Percentiles rank a stretch among this genome's conserved stretches.
Conservation (phyloP, 2,888 invertebrate species). For the Parthenolecanium corni region DNA sequence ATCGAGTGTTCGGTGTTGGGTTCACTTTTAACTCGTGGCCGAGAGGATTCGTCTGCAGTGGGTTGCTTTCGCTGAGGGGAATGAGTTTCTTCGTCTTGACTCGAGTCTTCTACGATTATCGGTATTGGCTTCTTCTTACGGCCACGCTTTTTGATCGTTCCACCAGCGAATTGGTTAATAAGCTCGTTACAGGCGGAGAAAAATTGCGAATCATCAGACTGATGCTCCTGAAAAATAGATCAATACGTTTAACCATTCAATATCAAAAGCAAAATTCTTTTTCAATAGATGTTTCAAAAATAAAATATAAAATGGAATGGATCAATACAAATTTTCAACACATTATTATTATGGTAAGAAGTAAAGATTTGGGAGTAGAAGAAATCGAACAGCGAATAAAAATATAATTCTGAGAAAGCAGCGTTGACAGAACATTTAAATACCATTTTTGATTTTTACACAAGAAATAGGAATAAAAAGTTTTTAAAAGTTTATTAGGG, state of each 20-base stretch:
- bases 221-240: background rate
- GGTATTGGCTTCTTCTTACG: slow-evolving; percentile 25
- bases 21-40: background rate
- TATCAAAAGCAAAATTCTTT: too few species aligned
- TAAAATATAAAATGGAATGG: too few species aligned
- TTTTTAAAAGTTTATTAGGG: too few species aligned
- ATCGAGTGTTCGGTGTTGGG: background rate
- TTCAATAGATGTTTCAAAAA: too few species aligned
- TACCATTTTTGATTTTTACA: too few species aligned
- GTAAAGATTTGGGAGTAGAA: too few species aligned
- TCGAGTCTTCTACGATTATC: slow-evolving; percentile 22
- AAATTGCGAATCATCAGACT: slow-evolving; percentile 32
- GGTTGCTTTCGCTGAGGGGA: background rate
- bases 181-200: slow-evolving; percentile 32
- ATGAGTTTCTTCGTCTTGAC: slow-evolving; percentile 11
- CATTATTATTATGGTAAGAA: too few species aligned
- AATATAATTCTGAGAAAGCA: too few species aligned
- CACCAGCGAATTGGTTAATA: slow-evolving; percentile 29
- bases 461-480: too few species aligned
- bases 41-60: background rate
- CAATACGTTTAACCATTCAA: background rate
- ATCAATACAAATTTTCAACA: too few species aligned
- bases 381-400: too few species aligned
- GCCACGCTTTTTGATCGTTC: slow-evolving; percentile 24
- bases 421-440: too few species aligned